Percentiles rank a stretch among this genome's conserved stretches.
Evolutionary conservation across 2,888 invertebrate species (phyloP).

Genomic region (Himalopsyche anomala): DNA sequence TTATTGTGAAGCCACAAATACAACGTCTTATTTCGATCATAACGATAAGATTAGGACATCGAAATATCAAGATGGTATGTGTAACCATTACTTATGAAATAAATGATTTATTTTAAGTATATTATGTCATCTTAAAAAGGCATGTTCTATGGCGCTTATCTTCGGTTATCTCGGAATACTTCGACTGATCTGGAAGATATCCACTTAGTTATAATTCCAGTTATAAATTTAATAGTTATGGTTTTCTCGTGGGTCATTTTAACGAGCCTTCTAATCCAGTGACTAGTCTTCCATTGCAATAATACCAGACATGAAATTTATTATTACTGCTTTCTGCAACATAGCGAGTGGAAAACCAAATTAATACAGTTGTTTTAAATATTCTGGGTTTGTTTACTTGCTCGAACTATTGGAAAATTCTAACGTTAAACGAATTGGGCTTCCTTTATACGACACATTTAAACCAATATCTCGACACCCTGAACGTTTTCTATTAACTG

Average conservation of each 20-base stretch:
- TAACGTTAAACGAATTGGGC: no score
- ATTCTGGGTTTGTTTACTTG: no score
- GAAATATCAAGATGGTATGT: no score
- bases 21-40: no score
- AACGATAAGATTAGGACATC: no score
- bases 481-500: no score
- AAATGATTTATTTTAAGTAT: background rate
- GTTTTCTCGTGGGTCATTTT: background rate
- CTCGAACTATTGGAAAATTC: no score
- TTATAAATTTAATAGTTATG: conserved; percentile 12
- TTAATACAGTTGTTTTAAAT: no score
- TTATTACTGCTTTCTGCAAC: background rate
- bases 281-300: background rate
- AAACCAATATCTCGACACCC: no score
- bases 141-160: background rate
- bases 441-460: no score
- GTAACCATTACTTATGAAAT: background rate
- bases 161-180: background rate
- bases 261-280: conserved; percentile 1
- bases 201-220: background rate
- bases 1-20: no score
- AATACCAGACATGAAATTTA: background rate
- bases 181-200: background rate
- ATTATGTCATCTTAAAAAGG: conserved; percentile 12
- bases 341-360: no score